Base-by-base conservation (phyloP, 2,113 vertebrate species). In the Sorex araneus region DNA sequence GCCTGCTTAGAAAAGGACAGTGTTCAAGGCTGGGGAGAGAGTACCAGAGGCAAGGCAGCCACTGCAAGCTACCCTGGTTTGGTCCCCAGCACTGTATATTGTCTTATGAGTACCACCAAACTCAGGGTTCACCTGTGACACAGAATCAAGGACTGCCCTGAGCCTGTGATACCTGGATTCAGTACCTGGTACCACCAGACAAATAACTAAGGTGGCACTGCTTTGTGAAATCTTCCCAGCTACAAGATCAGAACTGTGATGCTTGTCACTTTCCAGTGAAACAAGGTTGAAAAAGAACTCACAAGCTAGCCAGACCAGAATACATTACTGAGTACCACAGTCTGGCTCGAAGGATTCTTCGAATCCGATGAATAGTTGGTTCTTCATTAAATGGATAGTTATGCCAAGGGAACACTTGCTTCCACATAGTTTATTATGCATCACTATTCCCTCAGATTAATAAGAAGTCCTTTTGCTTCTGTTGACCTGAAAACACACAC, bases 361-460 rank as follows among this genome's bases (percentile, higher is more conserved):
- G 76, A 5, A 19, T 92, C 87, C 85, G 47, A 78, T 94, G 89
- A 75, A 54, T 34, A 30, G 60, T 94, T 94, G 57, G 25, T 87
- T 36, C 74, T 50, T 93, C 47, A 32, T 92, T 94, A 86, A 94
- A 89, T 85, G 50, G 45, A 16, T 83, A 1, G 71, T 95, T 84
- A 36, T 94, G 0, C 70, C 43, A 78, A 84, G 85, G 75, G 60
- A 96, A 76, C 93, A 0, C 8, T 50, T 93, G 3, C 84, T 76
- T 87, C 6, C 74, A 1, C 81, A 19, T 7, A 13, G 63, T 95
- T 92, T 75, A 87, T 93, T 92, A 67, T 34, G 34, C 0, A 80
- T 5, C 43, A 16, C 11, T 57, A 2, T 69, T 92, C 77, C 25
- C n/a, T 90, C 36, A 95, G 90, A 83, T 95, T 87, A 94, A 7